Percentiles rank a stretch among this genome's conserved stretches.
Conservation (phyloP, 1,140 invertebrate genomes). For the Aplysia californica region DNA sequence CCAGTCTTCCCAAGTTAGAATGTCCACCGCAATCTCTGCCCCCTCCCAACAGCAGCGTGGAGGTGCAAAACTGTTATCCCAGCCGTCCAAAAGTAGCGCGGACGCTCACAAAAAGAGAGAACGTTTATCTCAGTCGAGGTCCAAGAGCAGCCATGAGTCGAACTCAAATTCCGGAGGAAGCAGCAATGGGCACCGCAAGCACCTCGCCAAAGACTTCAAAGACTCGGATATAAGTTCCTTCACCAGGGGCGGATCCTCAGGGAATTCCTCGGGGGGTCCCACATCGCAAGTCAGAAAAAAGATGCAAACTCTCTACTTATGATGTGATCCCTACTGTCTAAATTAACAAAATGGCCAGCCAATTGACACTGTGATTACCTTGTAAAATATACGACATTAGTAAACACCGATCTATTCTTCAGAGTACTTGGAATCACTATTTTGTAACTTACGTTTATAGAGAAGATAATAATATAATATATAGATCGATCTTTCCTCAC, state of each 20-base stretch:
- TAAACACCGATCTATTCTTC: too few species aligned
- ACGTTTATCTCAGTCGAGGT: not conserved
- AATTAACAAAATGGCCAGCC: too few species aligned
- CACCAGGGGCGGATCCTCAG: conserved; percentile 25
- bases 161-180: conserved; percentile 34
- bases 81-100: not conserved
- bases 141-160: conserved; percentile 1
- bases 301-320: conserved; percentile 36
- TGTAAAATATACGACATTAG: too few species aligned
- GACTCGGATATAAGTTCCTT: conserved; percentile 42
- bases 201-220: conserved; percentile 35
- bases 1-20: not conserved
- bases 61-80: not conserved
- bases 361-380: too few species aligned
- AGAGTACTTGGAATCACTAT: too few species aligned
- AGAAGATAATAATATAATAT: too few species aligned
- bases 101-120: not conserved
- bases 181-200: conserved; percentile 10
- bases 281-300: conserved; percentile 22
- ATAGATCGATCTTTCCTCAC: too few species aligned
- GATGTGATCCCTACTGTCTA: too few species aligned
- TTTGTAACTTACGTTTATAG: too few species aligned
- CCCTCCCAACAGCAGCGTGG: not conserved
- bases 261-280: conserved; percentile 23
- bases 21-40: not conserved